These are phyloP conservation scores for Idaea aversata DNA, from an alignment of 2,888 invertebrate species.

Conservation along the genomic window DNA sequence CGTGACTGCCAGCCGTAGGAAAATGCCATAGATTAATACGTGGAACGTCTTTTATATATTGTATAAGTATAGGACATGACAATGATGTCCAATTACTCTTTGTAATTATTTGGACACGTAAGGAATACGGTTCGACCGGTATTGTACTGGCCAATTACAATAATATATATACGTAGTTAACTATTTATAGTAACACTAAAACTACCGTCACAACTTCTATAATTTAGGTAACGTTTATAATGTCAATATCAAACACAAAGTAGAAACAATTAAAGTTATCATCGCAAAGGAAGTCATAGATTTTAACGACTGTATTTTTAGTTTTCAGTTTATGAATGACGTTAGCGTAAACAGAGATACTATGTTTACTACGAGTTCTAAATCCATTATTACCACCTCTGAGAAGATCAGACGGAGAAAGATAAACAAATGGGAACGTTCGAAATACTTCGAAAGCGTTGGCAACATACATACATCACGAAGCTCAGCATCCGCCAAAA, in stretches of 20 bases:
- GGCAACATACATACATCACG: slow-evolving; percentile 44
- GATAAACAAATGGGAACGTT: slow-evolving; percentile 40
- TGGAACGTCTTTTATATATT: slow-evolving; percentile 35
- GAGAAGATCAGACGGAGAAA: slow-evolving; percentile 37
- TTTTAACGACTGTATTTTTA: slow-evolving; percentile 3
- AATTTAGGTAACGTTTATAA: neutral
- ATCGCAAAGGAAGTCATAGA: neutral
- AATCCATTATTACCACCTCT: slow-evolving; percentile 42
- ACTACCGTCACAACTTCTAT: neutral
- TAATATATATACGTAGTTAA: too few relatives aligned
- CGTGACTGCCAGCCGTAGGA: slow-evolving; percentile 40
- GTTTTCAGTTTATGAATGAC: slow-evolving; percentile 32
- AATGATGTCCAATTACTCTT: slow-evolving; percentile 44
- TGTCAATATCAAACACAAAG: neutral
- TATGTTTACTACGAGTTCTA: slow-evolving; percentile 46
- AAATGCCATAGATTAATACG: slow-evolving; percentile 53
- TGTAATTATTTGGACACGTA: slow-evolving; percentile 44
- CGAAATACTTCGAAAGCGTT: slow-evolving; percentile 42
- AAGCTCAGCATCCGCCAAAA: slow-evolving; percentile 65
- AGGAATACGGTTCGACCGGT: slow-evolving; percentile 29
- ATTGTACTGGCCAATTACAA: slow-evolving; percentile 16
- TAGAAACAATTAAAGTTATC: neutral
- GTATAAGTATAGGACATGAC: slow-evolving; percentile 15
- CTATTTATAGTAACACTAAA: neutral
- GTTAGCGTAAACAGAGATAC: slow-evolving; percentile 33